These are phyloP conservation scores for Zaprionus bogoriensis DNA, from an alignment of 2,888 invertebrate genomes.

Conservation along the genomic window DNA sequence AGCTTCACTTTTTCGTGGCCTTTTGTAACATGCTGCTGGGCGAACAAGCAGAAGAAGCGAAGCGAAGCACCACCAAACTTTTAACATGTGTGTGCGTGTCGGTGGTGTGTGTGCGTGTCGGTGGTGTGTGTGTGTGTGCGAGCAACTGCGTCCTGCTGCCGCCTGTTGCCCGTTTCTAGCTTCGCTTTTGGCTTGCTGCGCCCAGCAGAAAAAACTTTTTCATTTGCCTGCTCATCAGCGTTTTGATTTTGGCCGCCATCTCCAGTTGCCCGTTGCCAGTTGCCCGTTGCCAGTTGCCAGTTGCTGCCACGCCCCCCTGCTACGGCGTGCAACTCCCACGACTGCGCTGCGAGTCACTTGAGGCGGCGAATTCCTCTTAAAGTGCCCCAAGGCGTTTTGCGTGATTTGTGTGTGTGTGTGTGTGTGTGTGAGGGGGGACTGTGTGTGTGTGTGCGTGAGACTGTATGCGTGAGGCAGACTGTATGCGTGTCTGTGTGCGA, in stretches of 20 bases:
- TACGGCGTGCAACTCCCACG: slow-evolving; percentile 27
- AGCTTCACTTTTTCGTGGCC: slow-evolving; percentile 55
- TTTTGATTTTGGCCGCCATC: slow-evolving; percentile 76
- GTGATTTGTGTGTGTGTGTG: slow-evolving; percentile 74
- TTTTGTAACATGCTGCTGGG: slow-evolving; percentile 56
- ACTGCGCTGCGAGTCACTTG: slow-evolving; percentile 45
- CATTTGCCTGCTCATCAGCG: slow-evolving; percentile 80
- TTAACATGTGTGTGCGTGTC: slow-evolving; percentile 34
- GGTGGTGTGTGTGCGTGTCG: slow-evolving; percentile 43
- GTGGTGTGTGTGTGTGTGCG: slow-evolving; percentile 46
- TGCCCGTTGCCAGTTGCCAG: slow-evolving; percentile 3
- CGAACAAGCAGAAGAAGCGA: slow-evolving; percentile 32
- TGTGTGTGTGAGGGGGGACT: slow-evolving; percentile 29
- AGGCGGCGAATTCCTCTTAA: slow-evolving; percentile 81
- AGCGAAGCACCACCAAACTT: slow-evolving; percentile 17
- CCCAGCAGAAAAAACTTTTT: slow-evolving; percentile 65
- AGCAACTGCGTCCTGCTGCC: slow-evolving; percentile 39
- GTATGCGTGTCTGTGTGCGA: slow-evolving; percentile 25
- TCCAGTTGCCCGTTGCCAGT: slow-evolving; percentile 44
- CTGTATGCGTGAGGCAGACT: slow-evolving; percentile 26
- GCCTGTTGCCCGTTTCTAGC: slow-evolving; percentile 16
- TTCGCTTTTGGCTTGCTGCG: slow-evolving; percentile 58
- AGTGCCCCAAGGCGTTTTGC: slow-evolving; percentile 77
- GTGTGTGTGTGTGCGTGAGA: slow-evolving; percentile 51
- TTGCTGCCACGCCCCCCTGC: slow-evolving; percentile 10